Base-by-base conservation (phyloP, 2,888 invertebrate genomes). In the Amphimallon solstitiale region DNA sequence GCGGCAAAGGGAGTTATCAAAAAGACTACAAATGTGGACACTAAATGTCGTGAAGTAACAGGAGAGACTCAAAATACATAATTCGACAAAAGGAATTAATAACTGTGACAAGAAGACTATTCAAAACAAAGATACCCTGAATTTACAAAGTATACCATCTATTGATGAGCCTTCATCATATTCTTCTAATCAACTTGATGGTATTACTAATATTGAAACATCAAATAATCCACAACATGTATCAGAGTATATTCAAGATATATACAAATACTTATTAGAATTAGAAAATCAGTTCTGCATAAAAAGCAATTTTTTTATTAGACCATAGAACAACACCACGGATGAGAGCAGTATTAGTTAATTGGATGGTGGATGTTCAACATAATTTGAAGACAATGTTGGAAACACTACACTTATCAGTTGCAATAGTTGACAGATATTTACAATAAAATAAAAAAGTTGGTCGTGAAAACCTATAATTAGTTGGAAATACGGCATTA, bases 311-410 rank as follows among this genome's bases (percentile, higher is more conserved):
- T 92, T 90, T n/a, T 80, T 37, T 61, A 17, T 85, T 84, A 46
- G 88, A 87, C 34, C 91, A 92, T 67, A 82, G 86, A 83, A 86
- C 97, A 9, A 92, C 92, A 9, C 87, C 92, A 0, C 90, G 90
- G 75, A 98, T 98, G 97, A 87, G 98, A 69, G 85, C 91, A 10
- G 92, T 96, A 51, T 86, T 98, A 12, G 86, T 98, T 67, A 95
- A 98, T 80, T 98, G 98, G 98, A 85, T 98, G 60, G 92, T 95
- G 12, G 95, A 96, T 77, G 95, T 98, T 6, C 95, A 96, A 74
- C 84, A 87, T 54, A 92, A 94, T 77, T 98, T 97, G 82, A 90
- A 90, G 70, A 85, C 97, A 61, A 84, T 91, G 14, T 88, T 92
- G 62, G 98, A 98, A 82, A 97, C 97, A 6, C 89, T 97, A 68